These are phyloP conservation scores for Glyptemys insculpta DNA, from an alignment of 2,797 vertebrate species.

Conservation along the genomic window DNA sequence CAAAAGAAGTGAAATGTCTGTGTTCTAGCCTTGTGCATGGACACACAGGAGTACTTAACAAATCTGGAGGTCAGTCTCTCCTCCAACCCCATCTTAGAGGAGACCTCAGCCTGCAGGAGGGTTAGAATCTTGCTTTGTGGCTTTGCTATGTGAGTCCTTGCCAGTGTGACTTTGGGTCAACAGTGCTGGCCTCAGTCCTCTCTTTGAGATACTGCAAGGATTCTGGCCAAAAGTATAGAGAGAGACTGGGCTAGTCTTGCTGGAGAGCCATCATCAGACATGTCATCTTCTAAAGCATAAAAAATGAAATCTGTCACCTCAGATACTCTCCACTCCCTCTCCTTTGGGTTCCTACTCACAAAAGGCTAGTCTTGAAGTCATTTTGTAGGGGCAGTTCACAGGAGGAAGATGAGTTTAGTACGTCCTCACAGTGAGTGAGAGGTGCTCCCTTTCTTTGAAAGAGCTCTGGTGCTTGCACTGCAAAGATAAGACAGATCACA, in stretches of 20 bases:
- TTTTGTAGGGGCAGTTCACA: neutral
- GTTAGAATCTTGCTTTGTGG: neutral
- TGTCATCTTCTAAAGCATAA: slow-evolving; percentile 24
- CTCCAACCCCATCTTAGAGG: neutral
- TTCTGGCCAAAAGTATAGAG: slow-evolving; percentile 1
- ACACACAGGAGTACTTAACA: neutral
- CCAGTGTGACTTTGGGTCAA: slow-evolving; percentile 44
- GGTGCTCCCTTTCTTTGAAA: neutral
- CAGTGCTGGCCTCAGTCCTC: slow-evolving; percentile 48
- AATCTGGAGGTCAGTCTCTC: neutral
- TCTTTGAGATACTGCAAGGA: slow-evolving; percentile 11
- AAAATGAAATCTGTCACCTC: neutral
- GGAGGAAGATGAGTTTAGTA: slow-evolving; percentile 44
- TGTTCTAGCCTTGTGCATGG: neutral
- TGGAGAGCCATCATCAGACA: slow-evolving; percentile 38
- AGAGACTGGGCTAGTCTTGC: neutral
- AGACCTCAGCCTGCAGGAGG: neutral
- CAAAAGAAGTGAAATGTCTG: neutral
- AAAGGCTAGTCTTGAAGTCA: neutral
- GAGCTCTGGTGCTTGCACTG: neutral
- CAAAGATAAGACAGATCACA: slow-evolving; percentile 59
- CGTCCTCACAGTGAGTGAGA: neutral
- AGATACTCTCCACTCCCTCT: neutral
- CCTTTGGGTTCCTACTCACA: neutral
- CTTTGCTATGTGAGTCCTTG: neutral